Base-by-base conservation (phyloP, 1,140 invertebrate species). In the Hestina assimilis region DNA sequence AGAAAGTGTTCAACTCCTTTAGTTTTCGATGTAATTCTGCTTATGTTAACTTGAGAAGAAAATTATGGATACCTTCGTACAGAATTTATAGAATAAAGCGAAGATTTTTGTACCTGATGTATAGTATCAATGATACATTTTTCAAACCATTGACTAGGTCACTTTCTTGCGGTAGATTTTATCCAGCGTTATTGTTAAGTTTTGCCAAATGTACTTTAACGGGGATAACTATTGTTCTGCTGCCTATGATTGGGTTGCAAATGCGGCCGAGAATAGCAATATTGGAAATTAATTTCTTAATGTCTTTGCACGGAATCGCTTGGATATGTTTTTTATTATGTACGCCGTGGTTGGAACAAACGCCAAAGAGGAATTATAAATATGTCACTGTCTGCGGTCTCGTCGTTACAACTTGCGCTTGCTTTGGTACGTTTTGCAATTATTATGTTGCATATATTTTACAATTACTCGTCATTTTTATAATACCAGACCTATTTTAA, bases 341-440 rank as follows among this genome's bases (percentile, higher is more conserved):
- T 31, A 86, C 79, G 7, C 88, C 87, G 6, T 89, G 87, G 87
- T 46, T 89, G 20, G 74, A 73, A 48, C 78, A 84, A 42, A 88
- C 85, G 6, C 73, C 79, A 3, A 90, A 88, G 58, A 79, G 87
- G 23, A 89, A 87, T 69, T 87, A 76, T 41, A 87, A 89, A 68
- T 89, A 87, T 54, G 56, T 89, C 8, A 62, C 72, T 31, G 63
- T 83, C 1, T 41, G 74, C 41, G 89, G 88, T 12, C 67, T 85
- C 7, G 45, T 81, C 23, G 59, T 80, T 48, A 81, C 85, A 40
- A 75, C 81, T 7, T 59, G 63, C 43, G 81, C 82, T 29, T 79
- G 80, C 66, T 87, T 86, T 72, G 67, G 89, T 90, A 80, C 66
- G 77, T 71, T 51, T 7, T 48, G 28, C 26, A 43, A n/a, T 42